phyloP scores from a whole-genome alignment of 2,797 vertebrate genomes.

The Iguana delicatissima region DNA sequence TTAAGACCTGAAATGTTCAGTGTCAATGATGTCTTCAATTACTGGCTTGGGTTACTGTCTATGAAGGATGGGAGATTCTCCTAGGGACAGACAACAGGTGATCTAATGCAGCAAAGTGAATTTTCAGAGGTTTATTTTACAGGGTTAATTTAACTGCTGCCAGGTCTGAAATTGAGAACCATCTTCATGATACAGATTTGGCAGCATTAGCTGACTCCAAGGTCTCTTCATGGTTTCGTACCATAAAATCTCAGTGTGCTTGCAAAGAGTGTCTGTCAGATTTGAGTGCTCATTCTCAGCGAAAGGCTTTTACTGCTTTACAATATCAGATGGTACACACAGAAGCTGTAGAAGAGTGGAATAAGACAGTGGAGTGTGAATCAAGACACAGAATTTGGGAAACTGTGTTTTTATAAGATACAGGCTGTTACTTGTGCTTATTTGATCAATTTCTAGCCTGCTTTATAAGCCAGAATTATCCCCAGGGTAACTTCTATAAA shows the following conservation, averaged over 20 bases:
- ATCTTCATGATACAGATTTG: constrained; percentile 26
- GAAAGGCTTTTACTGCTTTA: constrained; percentile 17
- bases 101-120: constrained; percentile 3
- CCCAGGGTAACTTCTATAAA: background rate
- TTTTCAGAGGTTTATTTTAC: constrained; percentile 36
- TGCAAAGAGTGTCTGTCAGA: constrained; percentile 9
- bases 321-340: background rate
- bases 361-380: background rate
- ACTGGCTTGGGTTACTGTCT: background rate
- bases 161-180: constrained; percentile 26
- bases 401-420: background rate
- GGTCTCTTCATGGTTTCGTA: constrained; percentile 20
- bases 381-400: background rate
- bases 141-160: constrained; percentile 29
- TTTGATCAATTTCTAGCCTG: background rate
- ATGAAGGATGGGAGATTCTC: background rate
- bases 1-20: background rate
- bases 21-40: background rate
- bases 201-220: constrained; percentile 36
- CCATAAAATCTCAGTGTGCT: constrained; percentile 13
- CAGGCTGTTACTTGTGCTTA: background rate
- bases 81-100: background rate
- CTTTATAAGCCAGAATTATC: background rate
- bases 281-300: constrained; percentile 16
- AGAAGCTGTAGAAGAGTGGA: background rate